Percentiles rank a stretch among this genome's conserved stretches.
Conservation (phyloP, 1,140 invertebrate species). For the Gryllus bimaculatus region DNA sequence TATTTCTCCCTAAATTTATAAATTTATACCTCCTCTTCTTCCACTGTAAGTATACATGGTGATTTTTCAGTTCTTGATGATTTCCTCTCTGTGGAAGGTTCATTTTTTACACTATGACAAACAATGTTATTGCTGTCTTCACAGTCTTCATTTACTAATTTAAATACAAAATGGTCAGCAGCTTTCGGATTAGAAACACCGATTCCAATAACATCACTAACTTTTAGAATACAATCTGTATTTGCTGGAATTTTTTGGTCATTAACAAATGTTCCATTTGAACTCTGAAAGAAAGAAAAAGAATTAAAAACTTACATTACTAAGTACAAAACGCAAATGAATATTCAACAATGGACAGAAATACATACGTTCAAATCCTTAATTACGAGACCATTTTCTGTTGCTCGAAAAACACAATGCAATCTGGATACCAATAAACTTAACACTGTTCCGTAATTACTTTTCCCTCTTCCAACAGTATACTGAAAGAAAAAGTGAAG, state of each 20-base stretch:
- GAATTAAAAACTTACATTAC: neutral
- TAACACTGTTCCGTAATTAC: neutral
- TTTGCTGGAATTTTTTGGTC: conserved; percentile 11
- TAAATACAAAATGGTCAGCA: neutral
- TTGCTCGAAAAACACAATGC: neutral
- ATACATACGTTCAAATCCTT: neutral
- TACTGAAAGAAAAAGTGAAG: neutral
- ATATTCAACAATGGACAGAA: neutral
- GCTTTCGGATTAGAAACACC: conserved; percentile 1
- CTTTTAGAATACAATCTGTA: conserved; percentile 7
- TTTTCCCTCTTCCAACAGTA: neutral
- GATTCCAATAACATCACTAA: conserved; percentile 11
- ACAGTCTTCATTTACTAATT: neutral
- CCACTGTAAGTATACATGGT: no score
- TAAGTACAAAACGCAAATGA: neutral
- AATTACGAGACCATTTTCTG: neutral
- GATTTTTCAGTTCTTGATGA: no score
- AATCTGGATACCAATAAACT: neutral
- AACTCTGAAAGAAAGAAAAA: conserved; percentile 15
- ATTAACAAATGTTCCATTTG: conserved; percentile 16
- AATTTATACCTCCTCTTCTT: no score
- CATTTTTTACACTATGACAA: no score
- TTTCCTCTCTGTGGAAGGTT: no score
- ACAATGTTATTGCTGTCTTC: no score
- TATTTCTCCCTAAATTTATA: no score